Evolutionary conservation across 2,888 invertebrate genomes (phyloP).

Genomic region (Marasmarcha lunaedactyla): DNA sequence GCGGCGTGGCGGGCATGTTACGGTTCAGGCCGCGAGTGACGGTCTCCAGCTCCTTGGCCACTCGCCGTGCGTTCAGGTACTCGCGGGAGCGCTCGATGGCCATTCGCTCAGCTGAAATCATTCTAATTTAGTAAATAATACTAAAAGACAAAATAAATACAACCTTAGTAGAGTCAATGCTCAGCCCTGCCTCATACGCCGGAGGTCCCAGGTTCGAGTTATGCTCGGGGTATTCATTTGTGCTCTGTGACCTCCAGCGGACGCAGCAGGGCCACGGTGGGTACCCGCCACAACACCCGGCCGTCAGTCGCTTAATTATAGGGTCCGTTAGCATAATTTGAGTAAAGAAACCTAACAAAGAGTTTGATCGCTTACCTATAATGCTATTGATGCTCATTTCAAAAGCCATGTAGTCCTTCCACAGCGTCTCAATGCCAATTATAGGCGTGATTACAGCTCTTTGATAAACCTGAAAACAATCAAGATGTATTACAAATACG

Average conservation of each 20-base stretch:
- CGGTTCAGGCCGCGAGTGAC: conserved; percentile 95
- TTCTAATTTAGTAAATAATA: not conserved
- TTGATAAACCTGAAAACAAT: conserved; percentile 82
- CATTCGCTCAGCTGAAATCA: conserved; percentile 90
- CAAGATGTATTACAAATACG: conserved; percentile 12
- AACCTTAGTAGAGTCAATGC: not conserved
- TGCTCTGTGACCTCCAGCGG: too few species aligned
- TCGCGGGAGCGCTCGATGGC: conserved; percentile 95
- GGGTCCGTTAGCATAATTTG: too few species aligned
- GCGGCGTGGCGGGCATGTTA: conserved; percentile 97
- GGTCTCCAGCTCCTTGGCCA: conserved; percentile 95
- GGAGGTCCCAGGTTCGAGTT: too few species aligned
- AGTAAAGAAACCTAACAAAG: too few species aligned
- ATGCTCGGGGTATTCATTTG: too few species aligned
- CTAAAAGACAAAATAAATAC: too few species aligned
- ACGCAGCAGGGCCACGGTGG: too few species aligned
- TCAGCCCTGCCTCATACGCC: too few species aligned
- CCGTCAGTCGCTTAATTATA: too few species aligned
- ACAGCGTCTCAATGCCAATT: conserved; percentile 94
- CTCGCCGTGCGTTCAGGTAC: conserved; percentile 96
- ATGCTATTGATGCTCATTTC: conserved; percentile 88
- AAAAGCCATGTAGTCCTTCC: conserved; percentile 98
- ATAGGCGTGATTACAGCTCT: conserved; percentile 96
- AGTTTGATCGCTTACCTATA: conserved; percentile 60
- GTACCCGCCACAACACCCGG: too few species aligned